Percentiles rank a stretch among this genome's conserved stretches.
These are phyloP conservation scores for Odiellus spinosus DNA, from an alignment of 2,888 invertebrate genomes.

Conservation along the genomic window DNA sequence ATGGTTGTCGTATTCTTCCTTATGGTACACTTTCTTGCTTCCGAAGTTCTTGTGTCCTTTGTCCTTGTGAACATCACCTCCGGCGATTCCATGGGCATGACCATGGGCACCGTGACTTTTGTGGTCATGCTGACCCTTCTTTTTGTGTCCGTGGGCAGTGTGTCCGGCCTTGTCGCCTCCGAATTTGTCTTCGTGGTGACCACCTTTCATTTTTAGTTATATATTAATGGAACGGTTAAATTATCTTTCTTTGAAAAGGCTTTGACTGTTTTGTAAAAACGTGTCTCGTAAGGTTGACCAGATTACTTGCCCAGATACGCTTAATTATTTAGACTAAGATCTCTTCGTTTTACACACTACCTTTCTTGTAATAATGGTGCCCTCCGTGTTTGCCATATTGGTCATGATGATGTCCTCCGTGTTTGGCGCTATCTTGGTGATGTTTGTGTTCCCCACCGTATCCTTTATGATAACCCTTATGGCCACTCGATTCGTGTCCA, in stretches of 20 bases:
- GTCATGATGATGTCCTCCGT: neutral
- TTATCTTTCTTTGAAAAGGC: too few relatives aligned
- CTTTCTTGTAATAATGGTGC: neutral
- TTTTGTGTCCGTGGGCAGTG: neutral
- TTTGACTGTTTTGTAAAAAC: too few relatives aligned
- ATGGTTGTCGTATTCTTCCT: neutral
- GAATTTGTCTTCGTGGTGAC: neutral
- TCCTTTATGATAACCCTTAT: too few relatives aligned
- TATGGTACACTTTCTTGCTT: conserved; percentile 1
- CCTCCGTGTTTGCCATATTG: neutral
- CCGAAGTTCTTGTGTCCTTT: neutral
- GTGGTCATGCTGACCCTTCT: neutral
- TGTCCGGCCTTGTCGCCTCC: neutral
- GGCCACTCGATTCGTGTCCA: too few relatives aligned
- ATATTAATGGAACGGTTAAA: too few relatives aligned
- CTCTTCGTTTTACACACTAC: neutral
- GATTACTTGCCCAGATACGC: too few relatives aligned
- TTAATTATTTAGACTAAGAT: too few relatives aligned
- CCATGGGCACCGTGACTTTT: neutral
- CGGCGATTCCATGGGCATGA: neutral
- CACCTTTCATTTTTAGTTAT: too few relatives aligned
- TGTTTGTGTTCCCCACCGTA: too few relatives aligned
- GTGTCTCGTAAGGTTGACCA: too few relatives aligned
- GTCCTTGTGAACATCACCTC: neutral
- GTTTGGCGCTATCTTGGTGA: too few relatives aligned